These are phyloP conservation scores for Agonopterix subpropinquella DNA, from an alignment of 2,888 invertebrate genomes.

Conservation along the genomic window DNA sequence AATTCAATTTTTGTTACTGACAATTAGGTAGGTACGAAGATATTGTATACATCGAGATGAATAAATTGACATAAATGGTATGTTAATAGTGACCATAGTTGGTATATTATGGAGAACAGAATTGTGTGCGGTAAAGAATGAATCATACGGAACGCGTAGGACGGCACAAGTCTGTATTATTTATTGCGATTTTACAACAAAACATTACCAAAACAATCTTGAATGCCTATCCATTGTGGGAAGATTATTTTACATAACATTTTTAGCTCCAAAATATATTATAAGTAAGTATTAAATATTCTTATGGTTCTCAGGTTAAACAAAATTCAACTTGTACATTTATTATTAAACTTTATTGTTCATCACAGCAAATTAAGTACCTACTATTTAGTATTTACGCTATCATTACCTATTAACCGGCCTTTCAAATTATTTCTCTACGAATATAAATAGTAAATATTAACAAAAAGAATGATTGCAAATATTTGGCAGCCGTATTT, in stretches of 20 bases:
- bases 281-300: no score
- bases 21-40: neutral
- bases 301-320: no score
- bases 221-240: constrained; percentile 2
- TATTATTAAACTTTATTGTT: no score
- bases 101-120: constrained; percentile 4
- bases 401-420: no score
- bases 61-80: constrained; percentile 9
- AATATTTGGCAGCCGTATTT: neutral
- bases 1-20: neutral
- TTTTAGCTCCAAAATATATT: neutral
- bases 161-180: constrained; percentile 6
- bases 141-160: constrained; percentile 10
- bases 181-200: constrained; percentile 8
- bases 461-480: neutral
- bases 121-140: constrained; percentile 4
- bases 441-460: no score
- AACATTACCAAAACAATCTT: constrained; percentile 7
- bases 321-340: no score
- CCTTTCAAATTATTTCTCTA: no score
- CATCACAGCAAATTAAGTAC: no score
- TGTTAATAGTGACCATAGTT: constrained; percentile 7
- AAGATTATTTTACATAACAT: constrained; percentile 7
- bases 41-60: constrained; percentile 2
- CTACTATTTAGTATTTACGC: no score